Base-by-base conservation (phyloP, 64 coral and sea anemone genomes). In the Hydrozoanthus tunicans region DNA sequence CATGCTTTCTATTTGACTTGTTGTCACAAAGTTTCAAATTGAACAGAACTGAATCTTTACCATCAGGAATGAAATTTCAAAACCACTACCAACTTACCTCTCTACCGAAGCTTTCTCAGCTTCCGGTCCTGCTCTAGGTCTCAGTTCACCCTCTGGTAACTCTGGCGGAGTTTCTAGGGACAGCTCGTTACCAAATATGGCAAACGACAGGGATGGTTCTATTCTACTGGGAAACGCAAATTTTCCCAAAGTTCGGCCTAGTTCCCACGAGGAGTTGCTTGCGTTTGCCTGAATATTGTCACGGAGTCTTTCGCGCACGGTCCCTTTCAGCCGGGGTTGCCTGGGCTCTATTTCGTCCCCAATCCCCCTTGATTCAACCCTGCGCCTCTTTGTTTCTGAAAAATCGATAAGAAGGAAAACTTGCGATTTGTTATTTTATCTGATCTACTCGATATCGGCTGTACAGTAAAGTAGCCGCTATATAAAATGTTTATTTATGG, bases 111-210 rank as follows among this genome's bases (percentile, higher is more conserved):
- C 23, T 3, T 58, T 53, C 6, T 83, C 4, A 2, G 58, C 77
- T 53, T 91, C 71, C 55, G 52, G 79, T 61, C 78, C 11, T 51
- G 56, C 5, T 59, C 23, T 77, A 6, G 54, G 26, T 23, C 52
- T 52, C 6, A 14, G 15, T 15, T 84, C 14, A 75, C 23, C 26
- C 0, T 84, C 61, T 4, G 81, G 70, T 53, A 63, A 27, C n/a
- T 83, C 86, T 65, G 72, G 53, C 3, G 90, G 90, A 24, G 89
- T 84, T 79, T 94, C 80, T 66, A 94, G 32, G 4, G 93, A 90
- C 60, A 79, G 58, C 3, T 90, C 80, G 70, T 94, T 94, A 5
- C 93, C 93, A 92, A 94, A 94, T 62, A 94, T 62, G 14, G 93
- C 67, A 92, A 94, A 94, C 15, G 89, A 91, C 6, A 59, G 84